Evolutionary conservation across 2,797 vertebrate species (phyloP), one percentile per base, ranked within the genome.

Genomic region (Phrynocephalus guinanensis): DNA sequence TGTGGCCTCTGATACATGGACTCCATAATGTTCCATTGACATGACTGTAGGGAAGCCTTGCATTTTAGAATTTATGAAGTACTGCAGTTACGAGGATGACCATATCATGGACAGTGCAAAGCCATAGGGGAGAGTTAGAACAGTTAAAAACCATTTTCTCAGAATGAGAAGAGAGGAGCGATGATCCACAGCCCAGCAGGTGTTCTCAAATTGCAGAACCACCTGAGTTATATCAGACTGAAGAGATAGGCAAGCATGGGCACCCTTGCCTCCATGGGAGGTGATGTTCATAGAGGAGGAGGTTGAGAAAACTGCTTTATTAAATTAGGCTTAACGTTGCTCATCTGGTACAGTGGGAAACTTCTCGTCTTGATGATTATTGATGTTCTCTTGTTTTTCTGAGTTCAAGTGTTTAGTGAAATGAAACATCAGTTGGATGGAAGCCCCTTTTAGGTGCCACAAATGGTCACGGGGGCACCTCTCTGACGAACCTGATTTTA

Each of bases 371-470:
- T 63, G 60, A 71, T 2, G 1, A 3, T 52, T 8, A 24, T 5
- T 86, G 79, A 79, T 90, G 86, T 38, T 10, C 0, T 0, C 28
- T 30, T 48, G 4, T 5, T 63, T 7, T 5, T 3, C 84, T 66
- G 73, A 10, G 52, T 91, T 86, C 85, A 76, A 52, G 83, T 88
- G 56, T 81, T 10, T 28, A 88, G 56, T 83, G 81, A 79, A 81
- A 52, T n/a, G 3, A 83, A 90, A 60, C 86, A 68, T 89, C 89
- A 90, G 48, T 77, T 76, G 13, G 48, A n/a, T 85, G 70, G 88
- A 90, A 89, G 83, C 26, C 2, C 38, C 22, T 15, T 83, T 24
- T 84, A 82, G 22, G 30, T 52, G 48, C 5, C 60, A 48, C 15
- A 24, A 48, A 63, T 63, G 20, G 60, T 63, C 60, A 63, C 18